phyloP scores from a whole-genome alignment of 2,888 invertebrate genomes.

The Drosophila seclusa region DNA sequence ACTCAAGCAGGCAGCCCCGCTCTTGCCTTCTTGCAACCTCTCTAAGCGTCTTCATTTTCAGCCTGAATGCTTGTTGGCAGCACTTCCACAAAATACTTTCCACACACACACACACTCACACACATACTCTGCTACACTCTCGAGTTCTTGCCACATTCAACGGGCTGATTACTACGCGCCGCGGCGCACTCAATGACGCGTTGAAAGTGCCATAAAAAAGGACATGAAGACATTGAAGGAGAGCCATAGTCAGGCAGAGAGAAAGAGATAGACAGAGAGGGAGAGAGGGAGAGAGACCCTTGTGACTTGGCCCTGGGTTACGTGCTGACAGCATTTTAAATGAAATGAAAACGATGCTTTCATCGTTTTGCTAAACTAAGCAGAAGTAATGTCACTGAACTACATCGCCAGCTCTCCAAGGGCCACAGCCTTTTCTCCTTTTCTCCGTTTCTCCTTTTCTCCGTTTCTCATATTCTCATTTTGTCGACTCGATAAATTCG shows the following conservation, averaged over 20 bases:
- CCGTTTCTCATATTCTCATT: not conserved
- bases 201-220: conserved; percentile 80
- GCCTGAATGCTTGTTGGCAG: conserved; percentile 59
- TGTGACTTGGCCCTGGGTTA: conserved; percentile 56
- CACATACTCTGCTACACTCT: conserved; percentile 8
- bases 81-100: conserved; percentile 38
- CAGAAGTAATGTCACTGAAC: conserved; percentile 76
- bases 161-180: conserved; percentile 73
- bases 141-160: conserved; percentile 24
- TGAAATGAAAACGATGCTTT: conserved; percentile 81
- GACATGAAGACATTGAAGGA: conserved; percentile 70
- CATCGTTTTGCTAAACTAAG: conserved; percentile 71
- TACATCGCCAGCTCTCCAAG: conserved; percentile 40
- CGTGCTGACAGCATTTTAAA: conserved; percentile 80
- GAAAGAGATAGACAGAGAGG: not conserved
- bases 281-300: conserved; percentile 1
- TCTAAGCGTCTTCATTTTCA: conserved; percentile 75
- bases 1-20: conserved; percentile 22
- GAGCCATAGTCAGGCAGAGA: not conserved
- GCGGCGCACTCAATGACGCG: conserved; percentile 81
- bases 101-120: not conserved
- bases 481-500: conserved; percentile 27
- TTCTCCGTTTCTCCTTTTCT: not conserved
- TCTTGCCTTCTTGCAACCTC: conserved; percentile 11
- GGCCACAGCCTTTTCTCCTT: conserved; percentile 8